These are phyloP conservation scores for Perccottus glenii DNA, from an alignment of 2,113 vertebrate species.

Conservation along the genomic window DNA sequence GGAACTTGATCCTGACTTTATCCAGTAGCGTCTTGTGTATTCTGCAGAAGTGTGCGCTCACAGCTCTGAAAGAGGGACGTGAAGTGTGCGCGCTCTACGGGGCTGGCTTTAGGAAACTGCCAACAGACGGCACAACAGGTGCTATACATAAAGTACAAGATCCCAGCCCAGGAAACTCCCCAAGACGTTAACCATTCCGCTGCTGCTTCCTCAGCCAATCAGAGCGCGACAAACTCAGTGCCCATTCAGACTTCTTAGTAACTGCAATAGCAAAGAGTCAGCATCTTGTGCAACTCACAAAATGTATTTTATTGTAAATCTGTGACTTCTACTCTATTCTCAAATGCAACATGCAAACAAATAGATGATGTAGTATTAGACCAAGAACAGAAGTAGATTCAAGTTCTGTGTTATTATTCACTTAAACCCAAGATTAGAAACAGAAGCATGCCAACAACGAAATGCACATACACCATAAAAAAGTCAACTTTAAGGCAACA, in stretches of 20 bases:
- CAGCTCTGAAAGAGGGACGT: slow-evolving; percentile 57
- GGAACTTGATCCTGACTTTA: slow-evolving; percentile 61
- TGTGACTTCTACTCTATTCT: no score
- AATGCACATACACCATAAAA: no score
- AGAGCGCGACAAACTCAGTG: background rate
- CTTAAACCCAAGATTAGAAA: no score
- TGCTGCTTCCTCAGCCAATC: slow-evolving; percentile 36
- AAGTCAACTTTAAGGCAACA: no score
- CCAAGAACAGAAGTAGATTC: no score
- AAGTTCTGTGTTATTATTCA: no score
- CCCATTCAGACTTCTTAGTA: slow-evolving; percentile 1
- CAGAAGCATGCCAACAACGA: no score
- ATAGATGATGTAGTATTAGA: no score
- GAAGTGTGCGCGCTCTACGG: slow-evolving; percentile 52
- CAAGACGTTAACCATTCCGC: slow-evolving; percentile 70
- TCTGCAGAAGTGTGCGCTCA: slow-evolving; percentile 54
- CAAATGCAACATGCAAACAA: no score
- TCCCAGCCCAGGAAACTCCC: slow-evolving; percentile 75
- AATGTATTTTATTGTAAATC: no score
- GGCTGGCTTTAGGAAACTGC: slow-evolving; percentile 66
- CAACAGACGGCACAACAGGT: slow-evolving; percentile 85
- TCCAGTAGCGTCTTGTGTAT: slow-evolving; percentile 42
- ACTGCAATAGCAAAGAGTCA: background rate
- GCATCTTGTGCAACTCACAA: background rate
- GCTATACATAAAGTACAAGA: slow-evolving; percentile 78